Evolutionary conservation across 2,113 vertebrate species (phyloP).

Genomic region (Oryzias woworae): DNA sequence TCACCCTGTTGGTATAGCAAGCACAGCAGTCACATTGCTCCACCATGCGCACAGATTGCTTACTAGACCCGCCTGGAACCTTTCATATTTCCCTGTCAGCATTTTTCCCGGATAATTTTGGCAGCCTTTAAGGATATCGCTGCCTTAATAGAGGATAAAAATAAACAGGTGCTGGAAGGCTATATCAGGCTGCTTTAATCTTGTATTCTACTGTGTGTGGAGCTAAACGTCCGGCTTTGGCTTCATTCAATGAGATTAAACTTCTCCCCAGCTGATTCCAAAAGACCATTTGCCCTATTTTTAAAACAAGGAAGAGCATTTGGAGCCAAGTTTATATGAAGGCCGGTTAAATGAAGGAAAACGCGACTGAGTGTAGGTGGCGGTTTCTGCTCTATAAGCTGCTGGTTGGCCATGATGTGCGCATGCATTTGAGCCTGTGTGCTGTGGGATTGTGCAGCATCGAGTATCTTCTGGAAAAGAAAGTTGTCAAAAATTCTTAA

Average conservation of each 20-base stretch:
- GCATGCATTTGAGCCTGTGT: constrained; percentile 7
- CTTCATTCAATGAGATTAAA: constrained; percentile 72
- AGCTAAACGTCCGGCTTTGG: constrained; percentile 63
- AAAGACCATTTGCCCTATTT: constrained; percentile 73
- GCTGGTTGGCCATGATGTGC: constrained; percentile 4
- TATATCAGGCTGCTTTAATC: constrained; percentile 76
- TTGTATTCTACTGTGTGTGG: constrained; percentile 70
- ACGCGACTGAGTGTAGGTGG: constrained; percentile 61
- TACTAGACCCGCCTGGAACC: constrained; percentile 77
- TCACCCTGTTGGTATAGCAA: constrained; percentile 78
- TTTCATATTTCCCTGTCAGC: constrained; percentile 78
- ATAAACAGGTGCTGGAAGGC: constrained; percentile 73
- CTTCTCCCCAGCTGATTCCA: constrained; percentile 58
- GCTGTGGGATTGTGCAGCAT: constrained; percentile 14
- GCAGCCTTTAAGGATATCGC: constrained; percentile 79
- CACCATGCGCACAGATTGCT: constrained; percentile 77
- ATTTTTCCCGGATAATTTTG: constrained; percentile 76
- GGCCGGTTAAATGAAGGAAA: constrained; percentile 67
- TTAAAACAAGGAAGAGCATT: constrained; percentile 54
- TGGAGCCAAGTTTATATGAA: constrained; percentile 56
- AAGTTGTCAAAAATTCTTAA: constrained; percentile 63
- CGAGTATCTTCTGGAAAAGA: constrained; percentile 42
- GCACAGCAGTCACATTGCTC: constrained; percentile 78
- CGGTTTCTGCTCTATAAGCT: constrained; percentile 8
- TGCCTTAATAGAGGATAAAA: constrained; percentile 78